Base-by-base conservation (phyloP, 2,797 vertebrate genomes). In the Neosilurus hyrtlii region DNA sequence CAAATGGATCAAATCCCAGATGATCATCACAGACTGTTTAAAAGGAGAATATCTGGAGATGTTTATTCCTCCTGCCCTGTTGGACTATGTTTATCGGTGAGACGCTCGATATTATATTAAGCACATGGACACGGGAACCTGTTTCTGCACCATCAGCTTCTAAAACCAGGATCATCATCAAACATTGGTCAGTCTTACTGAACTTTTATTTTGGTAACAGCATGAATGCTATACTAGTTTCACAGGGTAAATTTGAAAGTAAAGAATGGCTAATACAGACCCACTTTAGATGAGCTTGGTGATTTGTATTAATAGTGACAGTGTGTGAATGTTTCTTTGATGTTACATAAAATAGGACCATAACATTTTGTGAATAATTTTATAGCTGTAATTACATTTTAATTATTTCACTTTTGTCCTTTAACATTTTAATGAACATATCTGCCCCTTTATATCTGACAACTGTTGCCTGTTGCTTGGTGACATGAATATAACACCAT, bases 241-340 rank as follows among this genome's bases (percentile, higher is more conserved):
- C 49, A 43, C 9, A 75, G 22, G 4, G 14, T 67, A 1, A 22
- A 62, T 72, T 82, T 43, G 54, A 56, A 70, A 79, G 79, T 18
- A 16, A 74, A 52, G 52, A 78, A 67, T 74, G 43, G 49, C 51
- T 51, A 66, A 18, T 76, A 49, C 68, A 82, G 16, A 24, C 22
- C 22, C 59, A 30, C 35, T 49, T 67, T 86, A 74, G 65, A 83
- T 74, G 62, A 72, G 67, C 35, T 82, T 84, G 49, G 10, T 77
- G 62, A 72, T 76, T 75, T 35, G 79, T 37, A 30, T 86, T 22
- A 71, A 68, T 52, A 68, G 49, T 35, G 16, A 75, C 51, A 37
- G 66, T n/a, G 78, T 22, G 49, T 59, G 26, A 68, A 26, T 80
- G 62, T 74, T 65, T 49, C 61, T 73, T 51, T 86, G 79, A 83